phyloP scores from a whole-genome alignment of 2,113 vertebrate genomes.

The Enhydra lutris region DNA sequence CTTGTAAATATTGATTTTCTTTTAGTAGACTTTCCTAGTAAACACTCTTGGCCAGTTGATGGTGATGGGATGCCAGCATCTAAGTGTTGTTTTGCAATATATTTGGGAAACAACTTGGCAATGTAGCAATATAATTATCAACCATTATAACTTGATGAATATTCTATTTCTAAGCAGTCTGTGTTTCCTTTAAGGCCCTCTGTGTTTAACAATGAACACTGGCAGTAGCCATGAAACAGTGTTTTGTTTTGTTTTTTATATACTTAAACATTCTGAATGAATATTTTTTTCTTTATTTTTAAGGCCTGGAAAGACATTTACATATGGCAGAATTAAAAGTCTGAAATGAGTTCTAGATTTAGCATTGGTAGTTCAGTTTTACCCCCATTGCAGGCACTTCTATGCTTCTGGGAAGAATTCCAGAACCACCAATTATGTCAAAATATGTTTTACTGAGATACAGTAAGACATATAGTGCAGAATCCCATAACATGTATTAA shows the following conservation, averaged over 20 bases:
- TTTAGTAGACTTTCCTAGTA: conserved; percentile 18
- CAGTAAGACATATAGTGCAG: conserved; percentile 63
- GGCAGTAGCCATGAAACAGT: conserved; percentile 71
- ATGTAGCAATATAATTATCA: conserved; percentile 44
- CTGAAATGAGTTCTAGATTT: conserved; percentile 74
- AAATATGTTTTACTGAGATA: conserved; percentile 78
- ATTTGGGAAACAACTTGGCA: conserved; percentile 26
- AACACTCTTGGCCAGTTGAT: background rate
- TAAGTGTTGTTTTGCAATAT: conserved; percentile 15
- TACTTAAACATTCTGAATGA: conserved; percentile 76
- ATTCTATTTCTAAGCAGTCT: background rate
- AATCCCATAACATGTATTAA: conserved; percentile 68
- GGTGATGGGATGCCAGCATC: conserved; percentile 9
- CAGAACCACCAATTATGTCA: conserved; percentile 78
- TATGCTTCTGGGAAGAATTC: conserved; percentile 78
- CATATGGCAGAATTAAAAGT: conserved; percentile 75
- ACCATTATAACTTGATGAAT: conserved; percentile 38
- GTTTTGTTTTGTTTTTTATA: conserved; percentile 67
- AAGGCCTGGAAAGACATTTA: conserved; percentile 53
- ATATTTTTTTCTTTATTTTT: conserved; percentile 39
- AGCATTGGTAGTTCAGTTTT: conserved; percentile 63
- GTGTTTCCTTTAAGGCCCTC: background rate
- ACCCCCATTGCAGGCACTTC: conserved; percentile 40
- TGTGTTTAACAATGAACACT: conserved; percentile 50
- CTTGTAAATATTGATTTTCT: conserved; percentile 29